Percentiles rank a stretch among this genome's conserved stretches.
phyloP scores from a whole-genome alignment of 2,888 invertebrate species.

The Netelia inedita region DNA sequence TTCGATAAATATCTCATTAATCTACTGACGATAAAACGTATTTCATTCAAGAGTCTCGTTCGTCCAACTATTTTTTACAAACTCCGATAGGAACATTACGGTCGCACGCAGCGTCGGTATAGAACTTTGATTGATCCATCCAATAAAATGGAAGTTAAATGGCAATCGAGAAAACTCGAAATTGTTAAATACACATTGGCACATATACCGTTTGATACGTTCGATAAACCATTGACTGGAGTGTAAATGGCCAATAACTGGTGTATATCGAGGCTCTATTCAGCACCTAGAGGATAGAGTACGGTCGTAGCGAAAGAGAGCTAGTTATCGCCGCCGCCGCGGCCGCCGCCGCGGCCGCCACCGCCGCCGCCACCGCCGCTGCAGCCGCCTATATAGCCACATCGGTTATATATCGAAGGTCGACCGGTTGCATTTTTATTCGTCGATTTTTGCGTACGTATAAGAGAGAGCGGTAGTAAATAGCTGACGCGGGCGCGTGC shows the following conservation, averaged over 20 bases:
- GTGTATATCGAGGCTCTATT: not conserved
- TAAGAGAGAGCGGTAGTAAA: conserved; percentile 70
- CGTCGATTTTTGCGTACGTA: conserved; percentile 77
- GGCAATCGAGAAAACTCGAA: not conserved
- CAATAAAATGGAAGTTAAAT: not conserved
- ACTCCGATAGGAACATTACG: too few species aligned
- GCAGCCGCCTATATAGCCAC: too few species aligned
- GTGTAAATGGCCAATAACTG: conserved; percentile 22
- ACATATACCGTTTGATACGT: too few species aligned
- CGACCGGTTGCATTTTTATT: conserved; percentile 79
- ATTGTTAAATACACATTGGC: not conserved
- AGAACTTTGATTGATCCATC: not conserved
- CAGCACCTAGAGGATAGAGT: not conserved
- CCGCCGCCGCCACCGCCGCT: too few species aligned
- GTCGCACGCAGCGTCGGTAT: too few species aligned
- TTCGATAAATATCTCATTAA: too few species aligned
- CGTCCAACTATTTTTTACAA: too few species aligned
- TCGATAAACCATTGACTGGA: not conserved
- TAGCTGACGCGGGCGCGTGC: conserved; percentile 32
- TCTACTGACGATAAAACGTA: too few species aligned
- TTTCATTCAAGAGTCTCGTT: too few species aligned
- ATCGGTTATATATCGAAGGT: conserved; percentile 79
- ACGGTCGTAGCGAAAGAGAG: conserved; percentile 51
- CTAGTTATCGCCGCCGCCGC: not conserved
- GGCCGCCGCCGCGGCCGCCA: not conserved